These are phyloP conservation scores for Serilophus lunatus DNA, from an alignment of 2,113 vertebrate species.

Conservation along the genomic window DNA sequence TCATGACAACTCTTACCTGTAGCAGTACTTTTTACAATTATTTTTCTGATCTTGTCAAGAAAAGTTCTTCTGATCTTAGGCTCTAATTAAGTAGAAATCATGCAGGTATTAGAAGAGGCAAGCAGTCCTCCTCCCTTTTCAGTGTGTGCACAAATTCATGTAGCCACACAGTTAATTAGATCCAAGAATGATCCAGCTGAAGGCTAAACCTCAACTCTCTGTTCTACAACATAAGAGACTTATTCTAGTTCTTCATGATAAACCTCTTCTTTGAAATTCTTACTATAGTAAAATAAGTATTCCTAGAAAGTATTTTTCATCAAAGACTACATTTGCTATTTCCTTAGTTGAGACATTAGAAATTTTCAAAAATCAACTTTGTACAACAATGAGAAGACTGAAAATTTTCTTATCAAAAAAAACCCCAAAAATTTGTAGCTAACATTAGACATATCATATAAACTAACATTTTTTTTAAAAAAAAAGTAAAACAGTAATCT, in stretches of 20 bases:
- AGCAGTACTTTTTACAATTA: not conserved
- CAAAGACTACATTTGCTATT: not conserved
- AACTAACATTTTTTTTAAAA: not conserved
- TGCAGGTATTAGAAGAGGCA: not conserved
- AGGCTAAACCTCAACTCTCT: not conserved
- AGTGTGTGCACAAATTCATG: not conserved
- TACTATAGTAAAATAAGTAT: not conserved
- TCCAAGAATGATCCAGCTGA: rapidly evolving
- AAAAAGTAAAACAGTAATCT: not conserved
- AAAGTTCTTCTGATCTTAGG: not conserved
- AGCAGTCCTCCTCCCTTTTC: not conserved
- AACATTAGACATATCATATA: not conserved
- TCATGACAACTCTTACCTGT: not conserved
- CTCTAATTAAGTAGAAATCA: not conserved
- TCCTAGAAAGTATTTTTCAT: not conserved
- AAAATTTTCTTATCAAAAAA: not conserved
- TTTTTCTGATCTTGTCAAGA: not conserved
- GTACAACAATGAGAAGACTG: not conserved
- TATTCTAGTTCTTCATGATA: not conserved
- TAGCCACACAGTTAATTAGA: not conserved
- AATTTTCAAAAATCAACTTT: not conserved
- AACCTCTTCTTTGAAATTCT: not conserved
- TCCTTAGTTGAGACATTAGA: not conserved
- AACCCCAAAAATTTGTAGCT: not conserved
- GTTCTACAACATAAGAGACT: not conserved